Evolutionary conservation across 2,888 invertebrate species (phyloP).

Genomic region (Hydropsyche betteni): DNA sequence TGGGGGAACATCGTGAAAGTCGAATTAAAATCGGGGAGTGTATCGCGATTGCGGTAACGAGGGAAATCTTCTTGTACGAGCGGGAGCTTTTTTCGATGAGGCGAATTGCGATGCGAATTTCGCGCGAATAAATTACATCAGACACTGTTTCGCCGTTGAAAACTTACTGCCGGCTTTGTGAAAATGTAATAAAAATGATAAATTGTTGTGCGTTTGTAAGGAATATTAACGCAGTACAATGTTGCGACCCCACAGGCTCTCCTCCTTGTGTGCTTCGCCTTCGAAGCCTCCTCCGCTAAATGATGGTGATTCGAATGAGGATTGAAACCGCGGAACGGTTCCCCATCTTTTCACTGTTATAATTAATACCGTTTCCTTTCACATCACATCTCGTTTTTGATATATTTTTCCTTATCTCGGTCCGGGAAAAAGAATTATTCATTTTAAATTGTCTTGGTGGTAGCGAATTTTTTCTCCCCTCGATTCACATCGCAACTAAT

Average conservation of each 20-base stretch:
- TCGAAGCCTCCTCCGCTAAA: constrained; percentile 8
- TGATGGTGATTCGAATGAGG: constrained; percentile 17
- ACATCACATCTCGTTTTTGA: too few relatives aligned
- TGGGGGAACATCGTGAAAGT: too few relatives aligned
- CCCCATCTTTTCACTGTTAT: constrained; percentile 5
- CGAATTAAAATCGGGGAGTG: too few relatives aligned
- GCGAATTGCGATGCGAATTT: constrained; percentile 17
- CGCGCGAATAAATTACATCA: constrained; percentile 26
- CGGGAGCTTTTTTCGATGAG: not conserved
- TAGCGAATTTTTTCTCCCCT: too few relatives aligned
- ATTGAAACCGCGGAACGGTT: not conserved
- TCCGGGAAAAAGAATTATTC: too few relatives aligned
- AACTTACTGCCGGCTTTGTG: constrained; percentile 31
- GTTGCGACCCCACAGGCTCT: not conserved
- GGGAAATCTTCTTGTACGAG: too few relatives aligned
- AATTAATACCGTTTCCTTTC: constrained; percentile 24
- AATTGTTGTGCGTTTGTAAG: constrained; percentile 32
- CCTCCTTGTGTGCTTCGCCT: too few relatives aligned
- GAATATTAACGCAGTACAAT: constrained; percentile 27
- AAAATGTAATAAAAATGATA: constrained; percentile 31
- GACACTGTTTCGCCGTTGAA: constrained; percentile 27
- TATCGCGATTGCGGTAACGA: too few relatives aligned
- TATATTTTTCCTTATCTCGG: too few relatives aligned
- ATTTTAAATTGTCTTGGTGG: too few relatives aligned
- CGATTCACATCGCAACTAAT: not conserved